These are phyloP conservation scores for Amblyornis subalaris DNA, from an alignment of 2,113 vertebrate genomes.

Conservation along the genomic window DNA sequence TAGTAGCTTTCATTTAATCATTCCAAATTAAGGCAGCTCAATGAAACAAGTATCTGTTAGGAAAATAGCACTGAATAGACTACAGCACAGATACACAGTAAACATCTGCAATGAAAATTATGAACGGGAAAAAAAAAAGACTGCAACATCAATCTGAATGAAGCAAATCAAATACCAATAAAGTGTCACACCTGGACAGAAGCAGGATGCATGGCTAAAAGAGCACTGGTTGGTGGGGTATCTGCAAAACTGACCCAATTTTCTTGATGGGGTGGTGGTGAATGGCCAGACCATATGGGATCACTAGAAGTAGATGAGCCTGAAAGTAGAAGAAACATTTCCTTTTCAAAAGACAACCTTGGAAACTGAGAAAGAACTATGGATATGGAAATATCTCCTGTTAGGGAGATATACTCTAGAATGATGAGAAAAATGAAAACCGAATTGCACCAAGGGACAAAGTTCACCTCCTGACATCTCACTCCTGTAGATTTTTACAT, in stretches of 20 bases:
- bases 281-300: conserved; percentile 90
- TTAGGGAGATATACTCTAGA: neutral
- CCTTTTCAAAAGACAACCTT: conserved; percentile 11
- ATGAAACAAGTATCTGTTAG: conserved; percentile 4
- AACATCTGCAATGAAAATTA: conserved; percentile 55
- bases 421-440: neutral
- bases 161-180: conserved; percentile 82
- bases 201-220: conserved; percentile 93
- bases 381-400: neutral
- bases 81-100: conserved; percentile 41
- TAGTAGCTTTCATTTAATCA: conserved; percentile 9
- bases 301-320: conserved; percentile 81
- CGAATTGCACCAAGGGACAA: neutral
- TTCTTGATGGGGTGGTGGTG: conserved; percentile 93
- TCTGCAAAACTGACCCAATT: conserved; percentile 99
- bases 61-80: conserved; percentile 20
- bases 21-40: conserved; percentile 20
- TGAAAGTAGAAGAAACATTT: conserved; percentile 64
- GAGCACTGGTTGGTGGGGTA: conserved; percentile 94
- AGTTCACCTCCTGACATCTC: neutral
- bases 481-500: neutral
- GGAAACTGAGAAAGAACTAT: neutral
- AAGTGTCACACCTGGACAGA: conserved; percentile 95
- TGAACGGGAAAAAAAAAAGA: neutral
- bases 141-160: conserved; percentile 67